Percentiles rank a stretch among this genome's conserved stretches.
phyloP scores from a whole-genome alignment of 2,113 vertebrate species.

The Hippocampus zosterae region DNA sequence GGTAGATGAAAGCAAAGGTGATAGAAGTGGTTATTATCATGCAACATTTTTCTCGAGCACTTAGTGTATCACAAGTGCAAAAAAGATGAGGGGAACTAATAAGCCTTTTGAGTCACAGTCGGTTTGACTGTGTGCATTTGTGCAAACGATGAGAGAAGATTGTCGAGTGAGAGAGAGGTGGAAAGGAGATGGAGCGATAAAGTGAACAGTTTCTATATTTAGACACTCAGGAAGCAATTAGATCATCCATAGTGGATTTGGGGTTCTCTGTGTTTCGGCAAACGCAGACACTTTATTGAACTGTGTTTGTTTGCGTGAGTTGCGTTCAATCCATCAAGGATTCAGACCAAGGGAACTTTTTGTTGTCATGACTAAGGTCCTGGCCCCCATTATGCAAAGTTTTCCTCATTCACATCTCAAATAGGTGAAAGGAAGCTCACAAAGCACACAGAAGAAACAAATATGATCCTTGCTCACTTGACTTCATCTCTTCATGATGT shows the following conservation, averaged over 20 bases:
- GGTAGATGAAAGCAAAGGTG: slow-evolving; percentile 22
- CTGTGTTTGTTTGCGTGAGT: slow-evolving; percentile 16
- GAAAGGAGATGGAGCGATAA: slow-evolving; percentile 38
- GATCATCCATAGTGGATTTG: slow-evolving; percentile 29
- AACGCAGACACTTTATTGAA: slow-evolving; percentile 25
- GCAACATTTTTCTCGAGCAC: background rate
- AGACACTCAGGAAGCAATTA: slow-evolving; percentile 43
- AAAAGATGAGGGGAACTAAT: slow-evolving; percentile 13
- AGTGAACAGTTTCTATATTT: slow-evolving; percentile 48
- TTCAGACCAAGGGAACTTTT: slow-evolving; percentile 52
- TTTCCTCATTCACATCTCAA: slow-evolving; percentile 48
- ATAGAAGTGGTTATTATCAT: slow-evolving; percentile 12
- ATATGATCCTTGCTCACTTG: background rate
- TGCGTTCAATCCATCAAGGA: slow-evolving; percentile 56
- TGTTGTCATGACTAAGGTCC: slow-evolving; percentile 41
- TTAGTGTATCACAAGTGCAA: background rate
- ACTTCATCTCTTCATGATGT: background rate
- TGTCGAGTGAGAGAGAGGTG: slow-evolving; percentile 11
- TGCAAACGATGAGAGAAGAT: slow-evolving; percentile 5
- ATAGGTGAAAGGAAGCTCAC: slow-evolving; percentile 10
- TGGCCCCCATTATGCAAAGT: slow-evolving; percentile 51
- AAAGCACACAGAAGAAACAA: background rate
- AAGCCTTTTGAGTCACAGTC: background rate
- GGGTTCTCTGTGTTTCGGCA: slow-evolving; percentile 23
- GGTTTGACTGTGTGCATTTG: slow-evolving; percentile 15